A percentile compares a stretch with the other conserved stretches of the same genome.
These are phyloP conservation scores for Rapana venosa DNA, from an alignment of 2,888 invertebrate genomes.

Conservation along the genomic window DNA sequence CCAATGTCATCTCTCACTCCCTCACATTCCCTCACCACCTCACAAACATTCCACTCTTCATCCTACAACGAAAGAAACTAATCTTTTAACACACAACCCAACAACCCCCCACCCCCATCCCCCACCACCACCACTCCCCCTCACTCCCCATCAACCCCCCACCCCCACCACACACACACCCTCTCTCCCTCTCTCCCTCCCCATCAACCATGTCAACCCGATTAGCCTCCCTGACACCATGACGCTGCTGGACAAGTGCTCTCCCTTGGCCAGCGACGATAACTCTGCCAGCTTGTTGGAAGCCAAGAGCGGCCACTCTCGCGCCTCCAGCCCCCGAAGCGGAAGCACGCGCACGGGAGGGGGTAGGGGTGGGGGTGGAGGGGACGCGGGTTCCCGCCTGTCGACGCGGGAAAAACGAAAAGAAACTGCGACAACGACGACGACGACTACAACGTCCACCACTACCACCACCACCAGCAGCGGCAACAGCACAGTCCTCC, in stretches of 20 bases:
- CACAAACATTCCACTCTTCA: neutral
- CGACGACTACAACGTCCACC: neutral
- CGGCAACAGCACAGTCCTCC: neutral
- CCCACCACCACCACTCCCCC: neutral
- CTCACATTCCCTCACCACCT: neutral
- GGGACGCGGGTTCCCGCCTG: neutral
- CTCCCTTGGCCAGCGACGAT: constrained; percentile 24
- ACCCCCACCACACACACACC: neutral
- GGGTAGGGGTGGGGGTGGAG: neutral
- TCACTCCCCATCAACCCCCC: neutral
- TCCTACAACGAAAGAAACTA: neutral
- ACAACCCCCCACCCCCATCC: neutral
- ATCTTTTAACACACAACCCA: neutral
- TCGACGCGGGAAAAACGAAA: constrained; percentile 32
- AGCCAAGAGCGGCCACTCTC: constrained; percentile 24
- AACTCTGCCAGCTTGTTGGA: constrained; percentile 30
- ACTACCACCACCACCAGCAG: neutral
- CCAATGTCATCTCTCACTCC: neutral
- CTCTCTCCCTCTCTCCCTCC: neutral
- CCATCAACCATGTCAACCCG: neutral
- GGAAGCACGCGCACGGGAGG: neutral
- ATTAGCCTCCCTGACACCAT: neutral
- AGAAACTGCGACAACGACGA: neutral
- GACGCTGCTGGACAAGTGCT: neutral
- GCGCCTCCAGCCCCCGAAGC: neutral